Percentiles rank a stretch among this genome's conserved stretches.
phyloP scores from a whole-genome alignment of 2,888 invertebrate genomes.

The Alloscopus bannaensis region DNA sequence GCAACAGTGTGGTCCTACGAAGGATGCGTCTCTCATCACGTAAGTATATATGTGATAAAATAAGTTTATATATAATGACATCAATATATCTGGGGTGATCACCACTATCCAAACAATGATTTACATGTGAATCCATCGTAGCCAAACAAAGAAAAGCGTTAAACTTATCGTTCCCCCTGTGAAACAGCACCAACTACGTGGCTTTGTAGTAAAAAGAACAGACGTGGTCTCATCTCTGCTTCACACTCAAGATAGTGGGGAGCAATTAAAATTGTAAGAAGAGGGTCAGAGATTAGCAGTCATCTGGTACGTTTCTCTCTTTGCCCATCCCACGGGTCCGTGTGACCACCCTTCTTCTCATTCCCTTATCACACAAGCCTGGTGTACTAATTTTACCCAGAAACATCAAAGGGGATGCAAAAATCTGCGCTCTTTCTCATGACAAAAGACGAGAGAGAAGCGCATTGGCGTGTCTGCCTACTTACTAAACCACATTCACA shows the following conservation, averaged over 20 bases:
- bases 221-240: too few species aligned
- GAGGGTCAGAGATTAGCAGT: conserved; percentile 62
- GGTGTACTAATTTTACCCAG: conserved; percentile 53
- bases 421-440: conserved; percentile 30
- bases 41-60: too few species aligned
- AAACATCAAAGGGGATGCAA: conserved; percentile 52
- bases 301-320: conserved; percentile 31
- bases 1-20: too few species aligned
- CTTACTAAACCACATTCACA: conserved; percentile 18
- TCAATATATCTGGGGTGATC: too few species aligned
- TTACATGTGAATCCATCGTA: too few species aligned
- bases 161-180: conserved; percentile 44
- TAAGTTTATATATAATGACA: too few species aligned
- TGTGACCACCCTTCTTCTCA: conserved; percentile 1
- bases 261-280: conserved; percentile 65
- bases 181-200: too few species aligned
- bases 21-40: too few species aligned
- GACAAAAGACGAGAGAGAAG: neutral
- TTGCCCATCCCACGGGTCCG: conserved; percentile 4
- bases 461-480: neutral
- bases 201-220: too few species aligned
- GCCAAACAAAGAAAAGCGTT: conserved; percentile 33
- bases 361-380: conserved; percentile 25
- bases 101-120: too few species aligned
- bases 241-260: conserved; percentile 61